phyloP scores from a whole-genome alignment of 1,140 invertebrate species.

The Coboldia fuscipes region DNA sequence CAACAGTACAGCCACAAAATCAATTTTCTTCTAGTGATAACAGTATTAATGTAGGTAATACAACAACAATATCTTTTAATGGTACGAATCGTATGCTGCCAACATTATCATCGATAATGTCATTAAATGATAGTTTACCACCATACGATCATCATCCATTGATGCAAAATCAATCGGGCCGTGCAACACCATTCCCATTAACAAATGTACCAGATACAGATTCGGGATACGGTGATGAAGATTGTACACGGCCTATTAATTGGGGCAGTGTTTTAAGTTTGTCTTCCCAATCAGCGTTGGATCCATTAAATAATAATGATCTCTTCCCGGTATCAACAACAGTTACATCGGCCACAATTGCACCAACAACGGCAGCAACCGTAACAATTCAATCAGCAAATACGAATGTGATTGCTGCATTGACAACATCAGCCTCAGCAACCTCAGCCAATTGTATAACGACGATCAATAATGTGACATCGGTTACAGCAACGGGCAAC shows the following conservation, averaged over 20 bases:
- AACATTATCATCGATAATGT: background rate
- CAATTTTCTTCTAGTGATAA: background rate
- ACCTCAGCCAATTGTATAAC: constrained; percentile 16
- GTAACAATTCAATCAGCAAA: constrained; percentile 5
- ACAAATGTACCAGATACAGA: constrained; percentile 32
- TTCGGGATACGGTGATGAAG: constrained; percentile 56
- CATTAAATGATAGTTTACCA: constrained; percentile 18
- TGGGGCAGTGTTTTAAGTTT: constrained; percentile 78
- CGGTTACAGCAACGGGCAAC: background rate
- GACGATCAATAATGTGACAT: constrained; percentile 4
- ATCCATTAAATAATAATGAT: constrained; percentile 61
- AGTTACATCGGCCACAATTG: constrained; percentile 8
- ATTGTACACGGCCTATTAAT: constrained; percentile 54
- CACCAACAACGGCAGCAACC: constrained; percentile 14
- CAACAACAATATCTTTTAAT: background rate
- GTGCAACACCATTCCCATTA: constrained; percentile 36
- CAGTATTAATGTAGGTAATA: constrained; percentile 2
- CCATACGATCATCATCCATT: constrained; percentile 27
- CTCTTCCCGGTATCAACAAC: constrained; percentile 27
- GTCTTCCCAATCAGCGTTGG: constrained; percentile 60
- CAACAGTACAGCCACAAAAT: constrained; percentile 9
- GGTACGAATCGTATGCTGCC: background rate
- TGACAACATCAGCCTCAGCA: constrained; percentile 6
- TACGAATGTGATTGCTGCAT: constrained; percentile 3
- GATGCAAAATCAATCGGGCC: constrained; percentile 24